These are phyloP conservation scores for Drosophila limbata DNA, from an alignment of 2,888 invertebrate species.

Conservation along the genomic window DNA sequence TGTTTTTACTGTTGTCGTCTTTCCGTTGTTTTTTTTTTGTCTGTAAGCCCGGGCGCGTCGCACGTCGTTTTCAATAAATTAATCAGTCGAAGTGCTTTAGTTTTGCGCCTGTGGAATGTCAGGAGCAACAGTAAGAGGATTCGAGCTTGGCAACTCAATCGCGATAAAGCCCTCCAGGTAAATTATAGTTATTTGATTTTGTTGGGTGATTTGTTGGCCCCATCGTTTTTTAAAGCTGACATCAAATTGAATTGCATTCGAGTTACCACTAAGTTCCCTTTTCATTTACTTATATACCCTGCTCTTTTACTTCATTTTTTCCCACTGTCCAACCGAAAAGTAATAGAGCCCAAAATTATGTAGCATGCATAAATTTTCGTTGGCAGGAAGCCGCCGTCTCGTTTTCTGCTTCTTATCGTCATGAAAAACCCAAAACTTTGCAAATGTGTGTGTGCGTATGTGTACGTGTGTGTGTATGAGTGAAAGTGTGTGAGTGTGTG, in stretches of 20 bases:
- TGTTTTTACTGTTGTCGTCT: constrained; percentile 36
- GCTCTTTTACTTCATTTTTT: constrained; percentile 7
- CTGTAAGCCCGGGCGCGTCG: constrained; percentile 39
- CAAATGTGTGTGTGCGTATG: constrained; percentile 31
- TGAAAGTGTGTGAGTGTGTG: constrained; percentile 13
- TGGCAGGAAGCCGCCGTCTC: constrained; percentile 74
- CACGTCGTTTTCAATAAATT: constrained; percentile 76
- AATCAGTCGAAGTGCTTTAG: constrained; percentile 76
- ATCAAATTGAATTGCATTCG: constrained; percentile 77
- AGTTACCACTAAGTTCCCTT: constrained; percentile 39
- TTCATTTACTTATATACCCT: constrained; percentile 10
- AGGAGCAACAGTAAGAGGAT: constrained; percentile 27
- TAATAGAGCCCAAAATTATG: constrained; percentile 78
- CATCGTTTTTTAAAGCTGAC: constrained; percentile 71
- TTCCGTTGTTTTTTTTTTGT: constrained; percentile 27
- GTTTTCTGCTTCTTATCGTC: constrained; percentile 73
- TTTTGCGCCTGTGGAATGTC: constrained; percentile 37
- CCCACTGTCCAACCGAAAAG: constrained; percentile 58
- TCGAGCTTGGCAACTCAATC: constrained; percentile 70
- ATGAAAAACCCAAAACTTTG: constrained; percentile 71
- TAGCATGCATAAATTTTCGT: constrained; percentile 76
- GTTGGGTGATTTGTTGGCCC: constrained; percentile 76
- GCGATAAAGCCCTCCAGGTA: constrained; percentile 75
- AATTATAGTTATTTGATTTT: constrained; percentile 81
- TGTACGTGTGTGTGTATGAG: constrained; percentile 16